phyloP scores from a whole-genome alignment of 2,888 invertebrate species.

The Lasioglossum malachurum region DNA sequence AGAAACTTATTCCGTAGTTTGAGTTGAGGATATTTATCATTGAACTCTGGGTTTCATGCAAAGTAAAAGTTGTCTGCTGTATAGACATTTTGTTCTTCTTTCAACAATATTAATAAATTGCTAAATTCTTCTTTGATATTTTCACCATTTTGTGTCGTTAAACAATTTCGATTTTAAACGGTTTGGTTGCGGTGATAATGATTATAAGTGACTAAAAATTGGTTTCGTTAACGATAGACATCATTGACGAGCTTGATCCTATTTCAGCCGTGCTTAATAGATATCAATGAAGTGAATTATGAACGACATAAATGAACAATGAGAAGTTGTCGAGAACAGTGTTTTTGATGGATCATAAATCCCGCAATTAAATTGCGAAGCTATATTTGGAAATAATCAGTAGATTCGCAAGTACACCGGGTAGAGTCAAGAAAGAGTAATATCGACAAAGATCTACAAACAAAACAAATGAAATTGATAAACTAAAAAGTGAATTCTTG shows the following conservation, averaged over 20 bases:
- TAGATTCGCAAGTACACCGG: neutral
- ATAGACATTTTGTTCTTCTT: neutral
- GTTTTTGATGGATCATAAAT: neutral
- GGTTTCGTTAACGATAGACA: neutral
- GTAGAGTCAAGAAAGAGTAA: neutral
- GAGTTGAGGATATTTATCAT: neutral
- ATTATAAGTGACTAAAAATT: neutral
- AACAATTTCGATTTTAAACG: neutral
- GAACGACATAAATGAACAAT: neutral
- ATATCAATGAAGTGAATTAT: neutral
- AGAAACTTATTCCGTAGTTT: neutral
- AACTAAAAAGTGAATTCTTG: neutral
- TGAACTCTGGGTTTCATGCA: neutral
- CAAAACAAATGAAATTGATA: neutral
- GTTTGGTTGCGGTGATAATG: neutral
- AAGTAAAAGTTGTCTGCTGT: neutral
- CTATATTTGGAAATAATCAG: neutral
- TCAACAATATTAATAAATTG: neutral
- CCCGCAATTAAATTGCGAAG: neutral
- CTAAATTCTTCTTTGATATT: neutral
- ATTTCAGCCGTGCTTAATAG: neutral
- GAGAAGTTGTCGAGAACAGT: neutral
- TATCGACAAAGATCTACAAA: neutral
- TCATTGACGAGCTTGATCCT: neutral
- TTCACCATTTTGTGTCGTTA: neutral